Percentiles rank a stretch among this genome's conserved stretches.
Conservation (phyloP, 2,797 vertebrate genomes). For the Anguilla obscura region DNA sequence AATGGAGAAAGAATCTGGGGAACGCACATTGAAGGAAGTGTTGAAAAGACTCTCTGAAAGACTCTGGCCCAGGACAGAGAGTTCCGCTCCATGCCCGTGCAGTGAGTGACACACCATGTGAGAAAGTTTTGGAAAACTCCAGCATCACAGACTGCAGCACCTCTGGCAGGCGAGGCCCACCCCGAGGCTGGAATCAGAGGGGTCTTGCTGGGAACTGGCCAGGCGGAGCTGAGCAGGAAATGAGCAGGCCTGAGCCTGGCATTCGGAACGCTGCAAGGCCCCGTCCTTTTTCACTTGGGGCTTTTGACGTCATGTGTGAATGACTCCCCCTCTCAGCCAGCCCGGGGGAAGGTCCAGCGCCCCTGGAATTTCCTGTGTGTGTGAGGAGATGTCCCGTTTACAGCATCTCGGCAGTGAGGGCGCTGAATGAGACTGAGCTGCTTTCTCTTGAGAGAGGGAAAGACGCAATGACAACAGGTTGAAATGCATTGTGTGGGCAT, state of each 20-base stretch:
- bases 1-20: neutral
- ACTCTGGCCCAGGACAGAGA: neutral
- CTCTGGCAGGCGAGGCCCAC: neutral
- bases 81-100: neutral
- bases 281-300: neutral
- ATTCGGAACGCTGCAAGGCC: constrained; percentile 14
- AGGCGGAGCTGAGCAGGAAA: constrained; percentile 9
- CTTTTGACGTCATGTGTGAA: constrained; percentile 33
- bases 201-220: constrained; percentile 14
- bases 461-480: neutral
- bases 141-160: neutral
- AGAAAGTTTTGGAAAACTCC: neutral
- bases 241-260: constrained; percentile 15
- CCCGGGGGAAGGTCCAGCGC: constrained; percentile 5
- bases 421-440: neutral
- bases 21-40: neutral
- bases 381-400: neutral
- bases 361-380: constrained; percentile 32
- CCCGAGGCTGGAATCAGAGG: neutral
- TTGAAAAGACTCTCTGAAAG: neutral
- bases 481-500: neutral
- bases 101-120: neutral
- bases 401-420: neutral
- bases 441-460: neutral
- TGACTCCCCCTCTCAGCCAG: neutral